Conservation (phyloP, 2,113 vertebrate species). For the Eulemur macaco region DNA sequence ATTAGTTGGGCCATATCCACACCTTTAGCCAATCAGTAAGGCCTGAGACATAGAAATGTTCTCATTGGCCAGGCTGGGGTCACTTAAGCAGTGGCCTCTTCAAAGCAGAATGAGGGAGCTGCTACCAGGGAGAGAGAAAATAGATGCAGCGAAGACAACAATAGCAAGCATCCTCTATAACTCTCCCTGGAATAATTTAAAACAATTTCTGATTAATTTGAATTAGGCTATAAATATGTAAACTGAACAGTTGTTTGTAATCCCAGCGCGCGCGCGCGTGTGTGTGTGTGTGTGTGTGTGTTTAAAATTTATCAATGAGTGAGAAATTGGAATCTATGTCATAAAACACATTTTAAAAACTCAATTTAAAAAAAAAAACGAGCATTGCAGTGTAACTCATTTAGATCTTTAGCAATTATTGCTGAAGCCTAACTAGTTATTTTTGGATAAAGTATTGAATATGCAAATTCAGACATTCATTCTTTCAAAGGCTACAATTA, state of each 20-base stretch:
- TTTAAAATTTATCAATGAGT: background rate
- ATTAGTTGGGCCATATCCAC: background rate
- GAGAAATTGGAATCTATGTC: background rate
- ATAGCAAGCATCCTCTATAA: background rate
- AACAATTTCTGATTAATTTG: background rate
- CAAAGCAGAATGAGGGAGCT: background rate
- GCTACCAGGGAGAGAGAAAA: background rate
- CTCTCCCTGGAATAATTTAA: background rate
- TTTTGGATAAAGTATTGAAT: slow-evolving; percentile 73
- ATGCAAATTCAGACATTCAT: slow-evolving; percentile 66
- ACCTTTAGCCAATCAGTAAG: background rate
- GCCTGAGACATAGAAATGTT: too few species aligned
- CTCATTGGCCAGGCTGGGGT: background rate
- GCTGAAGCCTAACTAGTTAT: slow-evolving; percentile 61
- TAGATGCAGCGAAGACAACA: background rate
- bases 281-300: background rate
- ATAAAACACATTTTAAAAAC: slow-evolving; percentile 28
- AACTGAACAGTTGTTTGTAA: background rate
- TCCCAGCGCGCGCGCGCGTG: background rate
- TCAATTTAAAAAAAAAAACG: background rate
- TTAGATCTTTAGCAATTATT: slow-evolving; percentile 64
- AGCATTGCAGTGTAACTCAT: slow-evolving; percentile 37
- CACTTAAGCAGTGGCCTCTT: background rate
- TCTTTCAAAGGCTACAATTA: slow-evolving; percentile 71
- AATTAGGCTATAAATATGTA: background rate